A percentile compares a stretch with the other conserved stretches of the same genome.
Evolutionary conservation across 2,888 invertebrate species (phyloP).

Genomic region (Tiliacea citrago): DNA sequence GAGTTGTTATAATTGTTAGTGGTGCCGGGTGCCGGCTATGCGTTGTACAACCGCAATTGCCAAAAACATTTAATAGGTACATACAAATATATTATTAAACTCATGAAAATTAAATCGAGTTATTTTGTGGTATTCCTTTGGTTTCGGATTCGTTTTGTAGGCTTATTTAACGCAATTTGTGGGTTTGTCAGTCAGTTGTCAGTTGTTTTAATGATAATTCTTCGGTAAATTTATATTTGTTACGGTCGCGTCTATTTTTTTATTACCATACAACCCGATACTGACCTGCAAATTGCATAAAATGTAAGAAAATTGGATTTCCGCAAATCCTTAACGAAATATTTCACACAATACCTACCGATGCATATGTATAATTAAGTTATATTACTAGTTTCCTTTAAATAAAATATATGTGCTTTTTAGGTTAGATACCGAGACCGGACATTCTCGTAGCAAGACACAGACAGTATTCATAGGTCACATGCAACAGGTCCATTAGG

Average conservation of each 20-base stretch:
- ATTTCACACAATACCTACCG: not conserved
- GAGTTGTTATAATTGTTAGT: slow-evolving; percentile 54
- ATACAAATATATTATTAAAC: slow-evolving; percentile 34
- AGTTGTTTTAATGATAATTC: not conserved
- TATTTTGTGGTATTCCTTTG: not conserved
- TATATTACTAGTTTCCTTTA: not conserved
- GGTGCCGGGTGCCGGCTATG: slow-evolving; percentile 23
- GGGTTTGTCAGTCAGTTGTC: not conserved
- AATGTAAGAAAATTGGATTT: not conserved
- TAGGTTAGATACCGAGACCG: slow-evolving; percentile 26
- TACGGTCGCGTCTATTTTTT: not conserved
- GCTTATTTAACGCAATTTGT: not conserved
- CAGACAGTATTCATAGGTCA: slow-evolving; percentile 77
- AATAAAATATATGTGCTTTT: slow-evolving; percentile 21
- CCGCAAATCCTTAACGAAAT: not conserved
- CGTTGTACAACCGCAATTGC: slow-evolving; percentile 30
- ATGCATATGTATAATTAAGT: not conserved
- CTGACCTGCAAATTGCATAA: not conserved
- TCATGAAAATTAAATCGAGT: slow-evolving; percentile 2
- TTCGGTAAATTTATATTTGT: not conserved
- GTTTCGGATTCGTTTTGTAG: not conserved
- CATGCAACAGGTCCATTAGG: slow-evolving; percentile 86
- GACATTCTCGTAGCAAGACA: slow-evolving; percentile 55
- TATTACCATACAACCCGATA: not conserved
- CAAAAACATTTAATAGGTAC: slow-evolving; percentile 43